Conservation (phyloP, 2,113 vertebrate species). For the Cynopterus brachyotis region DNA sequence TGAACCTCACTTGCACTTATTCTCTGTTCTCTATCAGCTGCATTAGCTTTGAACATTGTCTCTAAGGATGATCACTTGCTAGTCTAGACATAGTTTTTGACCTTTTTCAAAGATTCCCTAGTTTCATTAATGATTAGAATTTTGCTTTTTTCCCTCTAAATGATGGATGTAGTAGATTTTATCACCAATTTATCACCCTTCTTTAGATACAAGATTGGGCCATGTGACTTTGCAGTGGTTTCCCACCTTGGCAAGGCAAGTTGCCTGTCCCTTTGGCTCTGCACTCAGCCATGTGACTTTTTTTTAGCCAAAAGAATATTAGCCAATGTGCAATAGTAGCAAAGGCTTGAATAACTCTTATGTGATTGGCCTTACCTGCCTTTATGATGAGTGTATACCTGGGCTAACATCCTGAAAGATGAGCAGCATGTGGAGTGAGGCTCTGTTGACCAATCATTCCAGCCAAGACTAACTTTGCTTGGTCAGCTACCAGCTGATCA, state of each 20-base stretch:
- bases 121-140: neutral
- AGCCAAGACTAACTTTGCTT: neutral
- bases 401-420: neutral
- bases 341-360: neutral
- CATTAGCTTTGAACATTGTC: neutral
- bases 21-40: neutral
- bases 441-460: too few relatives aligned
- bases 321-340: neutral
- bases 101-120: neutral
- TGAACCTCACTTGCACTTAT: neutral
- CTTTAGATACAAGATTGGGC: neutral
- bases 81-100: neutral
- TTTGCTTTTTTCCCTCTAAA: neutral
- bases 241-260: neutral
- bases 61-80: neutral
- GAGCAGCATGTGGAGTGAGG: neutral
- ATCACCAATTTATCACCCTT: neutral
- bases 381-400: rapidly evolving
- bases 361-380: neutral
- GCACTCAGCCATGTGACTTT: neutral
- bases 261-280: neutral
- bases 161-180: neutral
- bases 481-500: neutral
- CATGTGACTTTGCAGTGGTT: neutral
- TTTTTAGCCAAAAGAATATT: neutral